Conservation (phyloP, 2,888 invertebrate genomes). For the Salpingus planirostris region DNA sequence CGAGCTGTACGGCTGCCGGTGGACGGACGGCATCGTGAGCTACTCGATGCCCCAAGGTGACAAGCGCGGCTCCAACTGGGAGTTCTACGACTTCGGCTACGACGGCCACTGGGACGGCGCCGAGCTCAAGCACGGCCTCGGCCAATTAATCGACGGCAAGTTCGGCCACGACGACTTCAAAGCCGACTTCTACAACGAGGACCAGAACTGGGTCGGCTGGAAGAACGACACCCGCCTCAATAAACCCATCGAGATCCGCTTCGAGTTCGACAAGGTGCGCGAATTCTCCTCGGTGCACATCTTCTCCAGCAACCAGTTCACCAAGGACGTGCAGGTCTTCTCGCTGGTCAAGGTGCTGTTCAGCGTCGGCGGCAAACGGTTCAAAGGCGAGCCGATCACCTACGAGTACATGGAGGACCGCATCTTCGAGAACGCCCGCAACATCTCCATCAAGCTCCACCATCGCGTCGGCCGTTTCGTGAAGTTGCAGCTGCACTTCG, state of each 20-base stretch:
- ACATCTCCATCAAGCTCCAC: constrained; percentile 73
- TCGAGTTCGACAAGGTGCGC: constrained; percentile 79
- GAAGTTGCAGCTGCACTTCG: constrained; percentile 67
- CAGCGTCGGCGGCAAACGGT: constrained; percentile 66
- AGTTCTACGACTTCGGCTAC: constrained; percentile 76
- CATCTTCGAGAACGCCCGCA: constrained; percentile 72
- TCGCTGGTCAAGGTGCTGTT: constrained; percentile 68
- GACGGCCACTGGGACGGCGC: constrained; percentile 71
- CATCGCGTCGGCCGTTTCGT: constrained; percentile 75
- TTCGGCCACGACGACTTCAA: constrained; percentile 70
- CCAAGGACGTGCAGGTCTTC: constrained; percentile 78
- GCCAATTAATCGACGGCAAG: constrained; percentile 77
- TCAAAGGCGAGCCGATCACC: constrained; percentile 66
- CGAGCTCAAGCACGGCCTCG: constrained; percentile 67
- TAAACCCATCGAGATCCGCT: constrained; percentile 58
- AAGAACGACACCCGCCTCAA: constrained; percentile 61
- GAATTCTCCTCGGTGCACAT: constrained; percentile 79
- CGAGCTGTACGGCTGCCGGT: constrained; percentile 80
- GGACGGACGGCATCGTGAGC: constrained; percentile 75
- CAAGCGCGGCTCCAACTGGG: constrained; percentile 68
- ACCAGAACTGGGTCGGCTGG: constrained; percentile 87
- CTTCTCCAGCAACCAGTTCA: constrained; percentile 78
- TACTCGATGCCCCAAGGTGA: constrained; percentile 87
- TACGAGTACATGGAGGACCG: constrained; percentile 65
- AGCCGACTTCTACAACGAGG: constrained; percentile 47